A percentile compares a stretch with the other conserved stretches of the same genome.
Evolutionary conservation across 2,888 invertebrate species (phyloP).

Genomic region (Siphonodentalium dalli): DNA sequence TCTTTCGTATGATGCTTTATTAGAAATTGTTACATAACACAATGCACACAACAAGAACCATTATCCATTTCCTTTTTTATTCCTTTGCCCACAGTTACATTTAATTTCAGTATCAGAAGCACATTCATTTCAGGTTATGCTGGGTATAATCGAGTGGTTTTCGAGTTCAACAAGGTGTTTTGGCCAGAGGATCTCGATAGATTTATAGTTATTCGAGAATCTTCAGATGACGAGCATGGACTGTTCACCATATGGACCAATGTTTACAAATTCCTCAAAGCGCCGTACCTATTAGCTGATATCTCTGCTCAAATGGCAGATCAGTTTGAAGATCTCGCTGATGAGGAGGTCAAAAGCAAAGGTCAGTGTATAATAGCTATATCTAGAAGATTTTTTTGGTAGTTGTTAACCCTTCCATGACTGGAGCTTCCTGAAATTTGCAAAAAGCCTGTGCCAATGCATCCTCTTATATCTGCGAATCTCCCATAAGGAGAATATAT

Average conservation of each 20-base stretch:
- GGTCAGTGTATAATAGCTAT: constrained; percentile 18
- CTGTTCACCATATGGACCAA: constrained; percentile 51
- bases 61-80: too few relatives aligned
- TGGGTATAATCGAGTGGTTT: constrained; percentile 36
- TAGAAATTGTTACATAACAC: too few relatives aligned
- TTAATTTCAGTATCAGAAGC: too few relatives aligned
- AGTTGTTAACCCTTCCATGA: too few relatives aligned
- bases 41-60: too few relatives aligned
- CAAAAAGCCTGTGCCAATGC: too few relatives aligned
- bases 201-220: constrained; percentile 36
- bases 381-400: too few relatives aligned
- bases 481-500: too few relatives aligned
- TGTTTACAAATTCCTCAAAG: constrained; percentile 33
- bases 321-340: constrained; percentile 37
- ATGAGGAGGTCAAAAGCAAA: constrained; percentile 33
- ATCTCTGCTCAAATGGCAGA: constrained; percentile 36
- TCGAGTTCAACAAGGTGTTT: constrained; percentile 48
- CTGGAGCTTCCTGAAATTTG: too few relatives aligned
- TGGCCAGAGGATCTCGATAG: constrained; percentile 51
- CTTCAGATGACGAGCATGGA: constrained; percentile 31
- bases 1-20: too few relatives aligned
- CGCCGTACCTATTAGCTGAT: constrained; percentile 36
- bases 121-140: constrained; percentile 18
- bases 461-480: too few relatives aligned
- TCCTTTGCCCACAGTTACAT: too few relatives aligned